These are phyloP conservation scores for Batillaria attramentaria DNA, from an alignment of 1,140 invertebrate genomes.

Conservation along the genomic window DNA sequence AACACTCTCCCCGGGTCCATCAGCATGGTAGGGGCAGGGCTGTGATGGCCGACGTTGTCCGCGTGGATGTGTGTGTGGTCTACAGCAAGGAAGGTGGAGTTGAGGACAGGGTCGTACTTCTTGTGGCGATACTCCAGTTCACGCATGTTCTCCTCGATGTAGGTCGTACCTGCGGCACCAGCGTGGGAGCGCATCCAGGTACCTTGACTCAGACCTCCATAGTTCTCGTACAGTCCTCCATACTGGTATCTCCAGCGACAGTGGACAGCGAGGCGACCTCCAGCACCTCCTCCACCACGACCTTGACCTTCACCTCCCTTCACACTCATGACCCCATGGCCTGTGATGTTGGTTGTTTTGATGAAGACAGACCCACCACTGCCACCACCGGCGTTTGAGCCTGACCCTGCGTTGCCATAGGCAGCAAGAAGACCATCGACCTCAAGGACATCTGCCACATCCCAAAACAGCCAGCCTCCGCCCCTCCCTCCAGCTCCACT, in stretches of 20 bases:
- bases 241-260: conserved; percentile 59
- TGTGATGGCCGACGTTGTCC: conserved; percentile 50
- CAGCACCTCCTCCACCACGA: conserved; percentile 57
- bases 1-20: conserved; percentile 48
- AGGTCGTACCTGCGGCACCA: conserved; percentile 60
- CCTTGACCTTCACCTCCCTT: conserved; percentile 55
- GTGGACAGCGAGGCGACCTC: conserved; percentile 56
- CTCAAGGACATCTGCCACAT: conserved; percentile 52
- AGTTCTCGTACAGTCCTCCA: conserved; percentile 58
- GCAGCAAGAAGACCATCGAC: conserved; percentile 56
- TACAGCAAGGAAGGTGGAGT: conserved; percentile 57
- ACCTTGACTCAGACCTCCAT: conserved; percentile 52
- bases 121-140: conserved; percentile 59
- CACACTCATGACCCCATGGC: conserved; percentile 59
- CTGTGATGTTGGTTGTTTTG: conserved; percentile 57
- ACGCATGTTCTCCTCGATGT: conserved; percentile 57
- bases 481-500: conserved; percentile 53
- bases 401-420: conserved; percentile 47
- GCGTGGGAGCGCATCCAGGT: conserved; percentile 36
- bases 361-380: conserved; percentile 60
- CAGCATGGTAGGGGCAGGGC: conserved; percentile 53
- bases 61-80: conserved; percentile 58
- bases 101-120: conserved; percentile 56
- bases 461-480: conserved; percentile 57
- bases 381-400: conserved; percentile 54